phyloP scores from a whole-genome alignment of 37 sponge, comb jelly and placozoan species.

The Amphimedon queenslandica region DNA sequence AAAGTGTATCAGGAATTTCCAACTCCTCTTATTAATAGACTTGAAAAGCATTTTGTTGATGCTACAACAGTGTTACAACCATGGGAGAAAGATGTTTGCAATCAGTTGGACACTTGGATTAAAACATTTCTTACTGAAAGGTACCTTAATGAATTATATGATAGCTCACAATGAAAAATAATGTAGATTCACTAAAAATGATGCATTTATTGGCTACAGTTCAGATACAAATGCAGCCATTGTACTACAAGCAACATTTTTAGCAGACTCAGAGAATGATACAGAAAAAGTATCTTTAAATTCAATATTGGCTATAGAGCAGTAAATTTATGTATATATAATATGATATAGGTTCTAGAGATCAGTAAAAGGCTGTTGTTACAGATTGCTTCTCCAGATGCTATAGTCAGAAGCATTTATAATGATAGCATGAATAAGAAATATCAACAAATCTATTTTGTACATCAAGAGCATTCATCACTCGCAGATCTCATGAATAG shows the following conservation, averaged over 20 bases:
- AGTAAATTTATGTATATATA: too few species aligned
- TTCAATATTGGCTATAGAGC: too few species aligned
- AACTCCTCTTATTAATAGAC: slow-evolving; percentile 60
- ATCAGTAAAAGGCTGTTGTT: slow-evolving; percentile 47
- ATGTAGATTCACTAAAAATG: slow-evolving; percentile 22
- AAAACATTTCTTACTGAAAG: not conserved
- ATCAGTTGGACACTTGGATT: slow-evolving; percentile 12
- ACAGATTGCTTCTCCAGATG: slow-evolving; percentile 63
- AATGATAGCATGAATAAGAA: not conserved
- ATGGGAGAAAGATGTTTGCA: slow-evolving; percentile 6
- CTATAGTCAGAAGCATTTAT: slow-evolving; percentile 30
- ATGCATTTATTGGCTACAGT: slow-evolving; percentile 79
- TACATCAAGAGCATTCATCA: not conserved
- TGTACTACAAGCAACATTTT: slow-evolving; percentile 79
- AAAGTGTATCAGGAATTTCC: slow-evolving; percentile 58
- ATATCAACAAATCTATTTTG: not conserved
- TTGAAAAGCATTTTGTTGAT: slow-evolving; percentile 65
- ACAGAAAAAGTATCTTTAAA: too few species aligned
- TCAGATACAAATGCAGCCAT: slow-evolving; percentile 73
- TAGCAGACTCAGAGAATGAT: too few species aligned
- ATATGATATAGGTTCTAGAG: slow-evolving; percentile 20
- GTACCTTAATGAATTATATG: too few species aligned
- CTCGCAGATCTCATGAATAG: too few species aligned
- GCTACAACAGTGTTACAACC: slow-evolving; percentile 9
- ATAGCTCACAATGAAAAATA: too few species aligned